A percentile compares a stretch with the other conserved stretches of the same genome.
phyloP scores from a whole-genome alignment of 2,888 invertebrate species.

The Tortrix viridana region DNA sequence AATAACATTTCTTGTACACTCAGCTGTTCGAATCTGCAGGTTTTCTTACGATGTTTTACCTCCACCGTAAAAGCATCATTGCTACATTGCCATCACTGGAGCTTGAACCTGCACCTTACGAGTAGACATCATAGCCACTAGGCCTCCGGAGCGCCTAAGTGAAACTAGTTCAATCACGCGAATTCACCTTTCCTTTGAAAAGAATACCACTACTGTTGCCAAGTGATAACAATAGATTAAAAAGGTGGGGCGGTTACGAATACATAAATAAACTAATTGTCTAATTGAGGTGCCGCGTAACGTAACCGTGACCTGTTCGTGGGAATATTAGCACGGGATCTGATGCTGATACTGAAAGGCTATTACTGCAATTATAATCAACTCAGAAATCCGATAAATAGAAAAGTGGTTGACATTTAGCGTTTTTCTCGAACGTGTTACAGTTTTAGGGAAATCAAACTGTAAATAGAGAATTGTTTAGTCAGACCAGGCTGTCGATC shows the following conservation, averaged over 20 bases:
- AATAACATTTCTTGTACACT: no score
- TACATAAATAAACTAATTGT: conserved; percentile 10
- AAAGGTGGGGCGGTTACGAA: conserved; percentile 14
- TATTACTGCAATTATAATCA: conserved; percentile 1
- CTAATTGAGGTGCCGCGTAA: conserved; percentile 12
- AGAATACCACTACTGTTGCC: background rate
- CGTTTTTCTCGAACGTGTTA: no score
- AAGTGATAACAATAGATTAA: conserved; percentile 17
- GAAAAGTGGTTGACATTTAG: background rate
- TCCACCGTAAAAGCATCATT: no score
- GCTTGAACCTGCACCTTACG: no score
- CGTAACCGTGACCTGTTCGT: conserved; percentile 7
- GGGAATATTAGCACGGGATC: conserved; percentile 6
- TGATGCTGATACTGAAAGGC: conserved; percentile 3
- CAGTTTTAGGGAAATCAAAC: no score
- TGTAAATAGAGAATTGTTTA: background rate
- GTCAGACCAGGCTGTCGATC: conserved; percentile 10
- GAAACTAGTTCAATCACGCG: no score
- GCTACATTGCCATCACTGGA: no score
- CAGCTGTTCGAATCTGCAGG: no score
- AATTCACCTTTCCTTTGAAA: no score
- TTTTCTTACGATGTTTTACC: no score
- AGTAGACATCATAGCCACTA: no score
- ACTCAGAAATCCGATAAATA: background rate
- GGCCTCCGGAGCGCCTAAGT: no score